Percentiles rank a stretch among this genome's conserved stretches.
These are phyloP conservation scores for Dermolepida albohirtum DNA, from an alignment of 2,888 invertebrate species.

Conservation along the genomic window DNA sequence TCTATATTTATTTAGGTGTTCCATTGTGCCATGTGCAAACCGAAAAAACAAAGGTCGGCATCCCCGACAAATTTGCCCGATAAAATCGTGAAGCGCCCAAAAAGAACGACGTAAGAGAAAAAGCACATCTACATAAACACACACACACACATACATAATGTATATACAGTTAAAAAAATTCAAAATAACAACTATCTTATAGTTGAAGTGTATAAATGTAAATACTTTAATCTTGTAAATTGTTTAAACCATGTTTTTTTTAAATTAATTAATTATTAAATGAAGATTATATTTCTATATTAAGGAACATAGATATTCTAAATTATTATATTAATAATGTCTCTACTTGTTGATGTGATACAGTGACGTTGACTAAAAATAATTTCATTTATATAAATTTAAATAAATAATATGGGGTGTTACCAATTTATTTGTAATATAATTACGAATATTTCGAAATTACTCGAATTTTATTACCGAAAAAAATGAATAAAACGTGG, in stretches of 20 bases:
- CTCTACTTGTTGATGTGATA: slow-evolving; percentile 57
- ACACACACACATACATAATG: slow-evolving; percentile 38
- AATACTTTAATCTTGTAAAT: slow-evolving; percentile 56
- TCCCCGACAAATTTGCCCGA: slow-evolving; percentile 56
- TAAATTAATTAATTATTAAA: slow-evolving; percentile 36
- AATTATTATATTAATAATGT: slow-evolving; percentile 48
- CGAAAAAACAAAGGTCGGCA: slow-evolving; percentile 54
- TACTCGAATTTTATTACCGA: too few relatives aligned
- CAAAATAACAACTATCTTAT: slow-evolving; percentile 33
- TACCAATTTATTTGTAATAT: too few relatives aligned
- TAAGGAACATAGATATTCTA: slow-evolving; percentile 41
- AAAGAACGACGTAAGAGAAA: slow-evolving; percentile 57
- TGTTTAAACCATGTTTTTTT: slow-evolving; percentile 50
- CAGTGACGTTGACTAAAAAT: slow-evolving; percentile 31
- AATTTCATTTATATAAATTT: too few relatives aligned
- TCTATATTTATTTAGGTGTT: slow-evolving; percentile 58
- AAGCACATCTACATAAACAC: slow-evolving; percentile 19
- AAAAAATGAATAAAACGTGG: too few relatives aligned
- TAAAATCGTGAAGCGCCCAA: slow-evolving; percentile 58
- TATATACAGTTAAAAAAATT: slow-evolving; percentile 38
- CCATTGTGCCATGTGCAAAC: slow-evolving; percentile 67
- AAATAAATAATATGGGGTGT: too few relatives aligned
- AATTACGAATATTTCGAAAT: too few relatives aligned
- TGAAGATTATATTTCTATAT: slow-evolving; percentile 50
- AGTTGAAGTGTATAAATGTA: slow-evolving; percentile 55